These are phyloP conservation scores for Sceliomorpha sp. DNA, from an alignment of 2,888 invertebrate species.

Conservation along the genomic window DNA sequence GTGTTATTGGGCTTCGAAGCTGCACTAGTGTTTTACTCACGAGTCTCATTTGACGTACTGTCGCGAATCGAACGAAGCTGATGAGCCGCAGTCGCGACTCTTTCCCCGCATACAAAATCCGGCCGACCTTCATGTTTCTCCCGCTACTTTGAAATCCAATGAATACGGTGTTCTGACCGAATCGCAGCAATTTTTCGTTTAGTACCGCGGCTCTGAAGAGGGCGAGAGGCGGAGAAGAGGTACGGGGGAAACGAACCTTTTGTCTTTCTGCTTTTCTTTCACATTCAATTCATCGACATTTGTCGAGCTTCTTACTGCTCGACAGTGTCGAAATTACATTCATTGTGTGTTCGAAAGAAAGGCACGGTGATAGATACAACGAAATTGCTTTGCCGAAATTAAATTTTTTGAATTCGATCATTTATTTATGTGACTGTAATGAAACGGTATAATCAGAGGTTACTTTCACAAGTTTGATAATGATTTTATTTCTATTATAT, in stretches of 20 bases:
- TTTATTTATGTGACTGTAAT: too few relatives aligned
- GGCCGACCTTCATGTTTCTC: conserved; percentile 9
- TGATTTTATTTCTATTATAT: too few relatives aligned
- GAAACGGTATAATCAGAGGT: too few relatives aligned
- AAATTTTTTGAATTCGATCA: background rate
- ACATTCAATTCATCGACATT: conserved; percentile 11
- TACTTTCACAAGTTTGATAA: too few relatives aligned
- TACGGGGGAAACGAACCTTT: conserved; percentile 1
- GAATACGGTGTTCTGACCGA: conserved; percentile 1
- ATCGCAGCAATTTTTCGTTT: conserved; percentile 7
- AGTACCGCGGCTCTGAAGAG: background rate
- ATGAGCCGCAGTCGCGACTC: conserved; percentile 8
- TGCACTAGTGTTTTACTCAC: conserved; percentile 16
- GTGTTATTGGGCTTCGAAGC: conserved; percentile 9
- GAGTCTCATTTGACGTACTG: conserved; percentile 15
- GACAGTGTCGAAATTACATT: conserved; percentile 10
- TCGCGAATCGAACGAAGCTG: too few relatives aligned
- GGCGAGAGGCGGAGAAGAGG: background rate
- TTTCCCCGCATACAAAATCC: background rate
- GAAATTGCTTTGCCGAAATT: conserved; percentile 1
- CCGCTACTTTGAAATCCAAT: conserved; percentile 16
- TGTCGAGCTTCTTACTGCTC: conserved; percentile 6
- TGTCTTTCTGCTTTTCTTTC: conserved; percentile 10
- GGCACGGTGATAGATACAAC: background rate
- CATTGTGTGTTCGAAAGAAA: background rate